Evolutionary conservation across 2,888 invertebrate species (phyloP).

Genomic region (Leptopterna dolabrata): DNA sequence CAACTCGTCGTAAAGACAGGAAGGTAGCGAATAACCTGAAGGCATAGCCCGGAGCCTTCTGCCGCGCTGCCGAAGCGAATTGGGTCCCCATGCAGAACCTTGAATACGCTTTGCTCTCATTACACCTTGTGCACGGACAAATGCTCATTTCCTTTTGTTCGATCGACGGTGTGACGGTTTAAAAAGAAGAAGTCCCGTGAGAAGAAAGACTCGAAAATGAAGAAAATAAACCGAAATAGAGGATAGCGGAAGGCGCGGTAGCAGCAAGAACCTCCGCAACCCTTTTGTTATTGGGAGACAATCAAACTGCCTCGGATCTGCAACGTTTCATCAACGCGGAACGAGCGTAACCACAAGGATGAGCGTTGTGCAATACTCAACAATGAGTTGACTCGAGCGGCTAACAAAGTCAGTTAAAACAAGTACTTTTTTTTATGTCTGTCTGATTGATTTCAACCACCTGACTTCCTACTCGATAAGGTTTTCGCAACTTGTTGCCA

Average conservation of each 20-base stretch:
- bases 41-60: background rate
- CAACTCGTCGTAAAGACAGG: too few relatives aligned
- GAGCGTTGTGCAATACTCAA: background rate
- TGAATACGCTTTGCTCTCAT: slow-evolving; percentile 16
- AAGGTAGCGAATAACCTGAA: too few relatives aligned
- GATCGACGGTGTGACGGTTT: background rate
- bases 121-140: background rate
- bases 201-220: background rate
- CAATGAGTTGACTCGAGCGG: too few relatives aligned
- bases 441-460: too few relatives aligned
- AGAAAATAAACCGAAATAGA: background rate
- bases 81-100: background rate
- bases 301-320: background rate
- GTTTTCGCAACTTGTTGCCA: too few relatives aligned
- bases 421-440: too few relatives aligned
- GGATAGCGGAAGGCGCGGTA: background rate
- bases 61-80: background rate
- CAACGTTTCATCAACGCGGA: background rate
- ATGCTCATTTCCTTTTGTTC: slow-evolving; percentile 1
- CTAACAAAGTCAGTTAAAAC: too few relatives aligned
- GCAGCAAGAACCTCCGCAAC: background rate
- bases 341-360: background rate
- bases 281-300: background rate
- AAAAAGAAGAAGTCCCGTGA: background rate
- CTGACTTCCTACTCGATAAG: too few relatives aligned